phyloP scores from a whole-genome alignment of 1,140 invertebrate species.

The Hyles euphorbiae region DNA sequence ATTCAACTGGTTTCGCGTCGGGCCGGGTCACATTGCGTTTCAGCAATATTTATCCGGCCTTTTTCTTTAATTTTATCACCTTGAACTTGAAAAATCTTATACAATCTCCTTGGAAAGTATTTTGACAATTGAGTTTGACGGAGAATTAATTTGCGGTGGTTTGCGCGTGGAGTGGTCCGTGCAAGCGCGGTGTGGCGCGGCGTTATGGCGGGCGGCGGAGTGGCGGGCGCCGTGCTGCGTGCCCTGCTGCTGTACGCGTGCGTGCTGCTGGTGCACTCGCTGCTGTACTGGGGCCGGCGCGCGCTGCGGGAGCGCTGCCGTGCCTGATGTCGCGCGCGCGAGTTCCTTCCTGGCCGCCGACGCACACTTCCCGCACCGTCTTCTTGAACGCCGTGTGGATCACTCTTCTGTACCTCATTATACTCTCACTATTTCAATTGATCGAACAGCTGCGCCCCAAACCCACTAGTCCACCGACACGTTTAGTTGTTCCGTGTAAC shows the following conservation, averaged over 20 bases:
- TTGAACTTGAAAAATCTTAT: too few species aligned
- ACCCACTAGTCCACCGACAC: not conserved
- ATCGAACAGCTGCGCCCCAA: constrained; percentile 41
- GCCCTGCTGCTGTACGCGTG: constrained; percentile 38
- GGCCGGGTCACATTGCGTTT: too few species aligned
- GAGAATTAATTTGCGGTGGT: too few species aligned
- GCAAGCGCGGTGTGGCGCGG: not conserved
- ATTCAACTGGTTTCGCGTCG: too few species aligned
- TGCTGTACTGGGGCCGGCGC: constrained; percentile 43
- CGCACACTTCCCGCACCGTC: constrained; percentile 17
- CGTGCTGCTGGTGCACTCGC: constrained; percentile 37
- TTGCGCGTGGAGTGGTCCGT: too few species aligned
- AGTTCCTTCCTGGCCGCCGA: constrained; percentile 18
- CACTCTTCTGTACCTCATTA: constrained; percentile 34
- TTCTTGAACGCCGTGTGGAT: constrained; percentile 32
- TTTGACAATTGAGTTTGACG: too few species aligned
- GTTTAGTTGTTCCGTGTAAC: too few species aligned
- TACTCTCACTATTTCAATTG: constrained; percentile 38
- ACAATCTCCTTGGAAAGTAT: too few species aligned
- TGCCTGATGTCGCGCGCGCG: constrained; percentile 16
- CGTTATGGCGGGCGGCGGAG: not conserved
- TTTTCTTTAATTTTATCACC: too few species aligned
- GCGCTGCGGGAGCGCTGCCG: constrained; percentile 18
- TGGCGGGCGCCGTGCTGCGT: constrained; percentile 26
- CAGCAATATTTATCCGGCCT: too few species aligned